Conservation (phyloP, 2,888 invertebrate genomes). For the Bruchidius siliquastri region DNA sequence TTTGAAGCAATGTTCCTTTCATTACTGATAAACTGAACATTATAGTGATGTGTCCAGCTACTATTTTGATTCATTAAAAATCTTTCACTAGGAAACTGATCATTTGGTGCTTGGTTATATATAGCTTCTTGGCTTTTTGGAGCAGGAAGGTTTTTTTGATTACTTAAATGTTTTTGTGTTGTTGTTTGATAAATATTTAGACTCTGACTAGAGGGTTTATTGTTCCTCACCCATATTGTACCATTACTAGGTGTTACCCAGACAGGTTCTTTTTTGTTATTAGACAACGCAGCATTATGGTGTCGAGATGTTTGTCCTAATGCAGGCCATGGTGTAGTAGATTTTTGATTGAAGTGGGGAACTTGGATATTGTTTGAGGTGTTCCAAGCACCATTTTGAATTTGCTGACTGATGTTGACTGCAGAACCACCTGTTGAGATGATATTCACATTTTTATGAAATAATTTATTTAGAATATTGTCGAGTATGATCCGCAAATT, state of each 20-base stretch:
- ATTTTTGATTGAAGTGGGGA: conserved; percentile 5
- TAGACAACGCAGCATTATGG: conserved; percentile 8
- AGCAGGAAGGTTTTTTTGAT: no score
- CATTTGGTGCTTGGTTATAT: neutral
- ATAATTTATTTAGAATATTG: neutral
- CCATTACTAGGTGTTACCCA: conserved; percentile 19
- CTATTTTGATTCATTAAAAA: conserved; percentile 1
- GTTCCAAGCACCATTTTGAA: neutral
- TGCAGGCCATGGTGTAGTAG: conserved; percentile 34
- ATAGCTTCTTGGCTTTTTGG: no score
- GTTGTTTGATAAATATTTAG: neutral
- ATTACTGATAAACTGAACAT: conserved; percentile 15
- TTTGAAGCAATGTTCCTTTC: conserved; percentile 11
- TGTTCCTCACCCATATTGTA: conserved; percentile 18
- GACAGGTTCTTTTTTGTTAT: conserved; percentile 11
- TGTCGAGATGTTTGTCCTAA: conserved; percentile 23
- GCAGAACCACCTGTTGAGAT: neutral
- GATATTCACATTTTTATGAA: neutral
- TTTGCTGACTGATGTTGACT: neutral
- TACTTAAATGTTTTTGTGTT: no score
- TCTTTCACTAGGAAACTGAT: conserved; percentile 2
- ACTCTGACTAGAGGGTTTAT: conserved; percentile 5
- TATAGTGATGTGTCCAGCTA: conserved; percentile 7
- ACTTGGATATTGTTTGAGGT: neutral
- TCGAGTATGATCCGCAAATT: no score